phyloP scores from a whole-genome alignment of 1,140 invertebrate species.

The Drusus annulatus region DNA sequence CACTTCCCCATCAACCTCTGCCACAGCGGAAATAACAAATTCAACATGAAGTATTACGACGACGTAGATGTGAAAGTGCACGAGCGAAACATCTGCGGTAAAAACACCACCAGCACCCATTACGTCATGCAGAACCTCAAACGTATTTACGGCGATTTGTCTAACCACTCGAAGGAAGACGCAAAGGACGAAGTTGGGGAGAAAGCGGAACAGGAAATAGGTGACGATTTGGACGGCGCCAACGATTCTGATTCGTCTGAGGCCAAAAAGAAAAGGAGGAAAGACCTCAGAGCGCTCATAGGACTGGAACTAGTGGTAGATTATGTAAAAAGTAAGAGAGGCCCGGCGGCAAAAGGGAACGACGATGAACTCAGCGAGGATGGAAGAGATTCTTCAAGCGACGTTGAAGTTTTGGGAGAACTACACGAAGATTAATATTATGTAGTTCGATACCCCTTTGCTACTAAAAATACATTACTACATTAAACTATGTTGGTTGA shows the following conservation, averaged over 20 bases:
- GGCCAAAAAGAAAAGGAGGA: slow-evolving; percentile 54
- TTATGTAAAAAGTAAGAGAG: slow-evolving; percentile 50
- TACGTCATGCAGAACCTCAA: slow-evolving; percentile 73
- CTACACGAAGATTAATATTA: slow-evolving; percentile 37
- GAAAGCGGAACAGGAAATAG: slow-evolving; percentile 61
- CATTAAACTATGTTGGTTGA: too few relatives aligned
- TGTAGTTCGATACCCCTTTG: too few relatives aligned
- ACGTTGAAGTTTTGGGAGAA: slow-evolving; percentile 53
- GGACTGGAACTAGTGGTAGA: slow-evolving; percentile 57
- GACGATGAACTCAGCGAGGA: slow-evolving; percentile 33
- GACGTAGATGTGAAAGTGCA: slow-evolving; percentile 48
- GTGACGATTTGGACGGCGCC: slow-evolving; percentile 59
- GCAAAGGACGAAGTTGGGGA: slow-evolving; percentile 61
- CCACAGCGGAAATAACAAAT: slow-evolving; percentile 50
- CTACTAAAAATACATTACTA: too few relatives aligned
- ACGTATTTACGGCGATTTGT: slow-evolving; percentile 70
- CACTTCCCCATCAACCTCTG: slow-evolving; percentile 49
- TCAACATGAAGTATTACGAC: slow-evolving; percentile 56
- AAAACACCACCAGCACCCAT: slow-evolving; percentile 67
- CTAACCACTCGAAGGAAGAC: slow-evolving; percentile 59
- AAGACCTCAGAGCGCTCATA: slow-evolving; percentile 54
- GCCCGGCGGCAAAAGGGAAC: background rate
- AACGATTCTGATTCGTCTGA: slow-evolving; percentile 56
- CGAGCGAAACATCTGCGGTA: slow-evolving; percentile 35
- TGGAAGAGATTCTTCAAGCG: slow-evolving; percentile 46